A percentile compares a stretch with the other conserved stretches of the same genome.
phyloP scores from a whole-genome alignment of 2,888 invertebrate species.

The Ochlodes sylvanus region DNA sequence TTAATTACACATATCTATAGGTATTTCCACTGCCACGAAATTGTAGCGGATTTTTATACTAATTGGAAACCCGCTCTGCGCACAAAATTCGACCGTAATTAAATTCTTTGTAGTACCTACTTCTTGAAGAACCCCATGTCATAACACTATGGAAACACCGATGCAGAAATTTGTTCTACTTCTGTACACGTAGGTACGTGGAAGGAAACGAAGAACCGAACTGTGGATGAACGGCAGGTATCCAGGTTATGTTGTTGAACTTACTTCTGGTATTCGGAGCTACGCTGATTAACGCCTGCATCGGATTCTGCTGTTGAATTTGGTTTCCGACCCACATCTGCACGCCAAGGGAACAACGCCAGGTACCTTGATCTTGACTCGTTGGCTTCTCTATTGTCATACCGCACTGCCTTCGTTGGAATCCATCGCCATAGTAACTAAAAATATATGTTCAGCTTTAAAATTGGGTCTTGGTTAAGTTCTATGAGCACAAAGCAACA shows the following conservation, averaged over 20 bases:
- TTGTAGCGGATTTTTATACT: background rate
- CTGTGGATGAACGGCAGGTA: no score
- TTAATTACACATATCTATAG: conserved; percentile 5
- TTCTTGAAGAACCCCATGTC: no score
- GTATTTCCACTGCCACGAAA: background rate
- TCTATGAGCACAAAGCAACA: no score
- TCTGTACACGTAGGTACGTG: no score
- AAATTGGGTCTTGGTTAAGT: no score
- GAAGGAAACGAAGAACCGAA: no score
- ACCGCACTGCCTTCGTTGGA: conserved; percentile 73
- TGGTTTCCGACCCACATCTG: conserved; percentile 55
- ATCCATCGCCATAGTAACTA: conserved; percentile 81
- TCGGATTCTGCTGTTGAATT: conserved; percentile 56
- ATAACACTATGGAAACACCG: no score
- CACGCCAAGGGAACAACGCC: conserved; percentile 79
- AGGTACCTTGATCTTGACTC: conserved; percentile 65
- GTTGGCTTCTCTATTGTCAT: conserved; percentile 72
- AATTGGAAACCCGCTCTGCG: no score
- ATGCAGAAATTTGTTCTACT: no score
- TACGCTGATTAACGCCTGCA: conserved; percentile 73
- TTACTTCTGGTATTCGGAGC: conserved; percentile 43
- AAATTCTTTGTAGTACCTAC: no score
- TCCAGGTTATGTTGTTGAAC: conserved; percentile 15
- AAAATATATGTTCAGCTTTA: conserved; percentile 15
- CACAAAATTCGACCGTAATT: no score